These are phyloP conservation scores for Drosophila subsilvestris DNA, from an alignment of 2,888 invertebrate species.

Conservation along the genomic window DNA sequence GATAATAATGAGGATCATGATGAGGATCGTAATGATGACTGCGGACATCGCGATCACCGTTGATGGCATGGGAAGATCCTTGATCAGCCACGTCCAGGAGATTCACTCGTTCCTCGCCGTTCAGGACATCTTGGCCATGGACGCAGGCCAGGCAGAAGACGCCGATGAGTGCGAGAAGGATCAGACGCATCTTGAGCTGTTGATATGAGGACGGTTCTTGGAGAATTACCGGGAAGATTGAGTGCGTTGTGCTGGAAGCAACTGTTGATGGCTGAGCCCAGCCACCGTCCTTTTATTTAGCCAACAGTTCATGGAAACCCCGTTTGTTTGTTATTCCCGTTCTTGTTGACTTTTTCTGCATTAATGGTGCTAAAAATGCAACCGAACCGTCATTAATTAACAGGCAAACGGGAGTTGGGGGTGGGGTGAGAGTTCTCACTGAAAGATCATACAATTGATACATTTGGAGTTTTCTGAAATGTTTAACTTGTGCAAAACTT, in stretches of 20 bases:
- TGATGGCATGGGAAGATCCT: constrained; percentile 25
- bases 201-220: neutral
- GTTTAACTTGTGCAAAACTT: no score
- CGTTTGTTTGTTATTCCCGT: no score
- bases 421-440: no score
- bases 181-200: constrained; percentile 54
- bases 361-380: no score
- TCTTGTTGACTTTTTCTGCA: no score
- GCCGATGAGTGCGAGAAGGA: constrained; percentile 53
- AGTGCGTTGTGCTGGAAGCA: constrained; percentile 5
- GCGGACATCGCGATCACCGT: constrained; percentile 23
- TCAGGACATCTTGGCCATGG: constrained; percentile 25
- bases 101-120: constrained; percentile 6
- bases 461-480: no score
- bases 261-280: constrained; percentile 23
- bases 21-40: no score
- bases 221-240: neutral
- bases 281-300: constrained; percentile 36
- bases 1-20: no score
- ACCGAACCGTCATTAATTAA: no score
- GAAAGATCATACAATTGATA: no score
- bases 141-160: constrained; percentile 52
- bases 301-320: no score
- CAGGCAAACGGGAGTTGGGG: no score
- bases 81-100: constrained; percentile 31